Evolutionary conservation across 2,797 vertebrate species (phyloP).

Genomic region (Sebastiscus albofasciatus): DNA sequence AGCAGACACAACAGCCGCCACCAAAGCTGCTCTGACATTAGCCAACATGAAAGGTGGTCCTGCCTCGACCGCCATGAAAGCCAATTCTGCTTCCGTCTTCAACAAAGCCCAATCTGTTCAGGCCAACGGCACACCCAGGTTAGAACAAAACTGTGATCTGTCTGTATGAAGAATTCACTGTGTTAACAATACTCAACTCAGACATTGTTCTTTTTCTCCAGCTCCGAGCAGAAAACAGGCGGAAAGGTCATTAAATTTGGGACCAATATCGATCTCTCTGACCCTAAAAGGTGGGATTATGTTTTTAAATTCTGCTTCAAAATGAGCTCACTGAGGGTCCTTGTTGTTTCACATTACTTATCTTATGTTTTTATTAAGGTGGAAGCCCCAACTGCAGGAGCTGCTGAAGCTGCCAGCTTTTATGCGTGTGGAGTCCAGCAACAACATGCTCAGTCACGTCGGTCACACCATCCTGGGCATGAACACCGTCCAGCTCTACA

Average conservation of each 20-base stretch:
- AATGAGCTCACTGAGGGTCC: not conserved
- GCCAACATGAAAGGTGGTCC: conserved; percentile 46
- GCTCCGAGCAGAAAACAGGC: conserved; percentile 86
- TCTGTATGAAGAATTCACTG: not conserved
- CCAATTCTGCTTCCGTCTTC: conserved; percentile 13
- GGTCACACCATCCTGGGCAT: conserved; percentile 98
- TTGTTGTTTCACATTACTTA: not conserved
- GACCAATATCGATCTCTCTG: conserved; percentile 95
- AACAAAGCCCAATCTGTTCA: conserved; percentile 32
- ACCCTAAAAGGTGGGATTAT: conserved; percentile 89
- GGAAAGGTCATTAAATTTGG: conserved; percentile 94
- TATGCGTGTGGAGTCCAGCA: conserved; percentile 96
- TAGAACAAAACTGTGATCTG: not conserved
- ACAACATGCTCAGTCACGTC: conserved; percentile 98
- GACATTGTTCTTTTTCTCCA: conserved; percentile 50
- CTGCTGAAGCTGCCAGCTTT: conserved; percentile 98
- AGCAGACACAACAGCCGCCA: conserved; percentile 71
- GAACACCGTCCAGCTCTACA: conserved; percentile 99
- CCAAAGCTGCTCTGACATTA: conserved; percentile 51
- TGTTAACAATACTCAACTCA: conserved; percentile 7
- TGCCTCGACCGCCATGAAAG: conserved; percentile 21
- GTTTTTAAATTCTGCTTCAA: not conserved
- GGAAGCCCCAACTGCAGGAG: conserved; percentile 98
- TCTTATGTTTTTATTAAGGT: conserved; percentile 76
- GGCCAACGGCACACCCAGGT: conserved; percentile 50